phyloP scores from a whole-genome alignment of 2,888 invertebrate genomes.

The Temnothorax unifasciatus region DNA sequence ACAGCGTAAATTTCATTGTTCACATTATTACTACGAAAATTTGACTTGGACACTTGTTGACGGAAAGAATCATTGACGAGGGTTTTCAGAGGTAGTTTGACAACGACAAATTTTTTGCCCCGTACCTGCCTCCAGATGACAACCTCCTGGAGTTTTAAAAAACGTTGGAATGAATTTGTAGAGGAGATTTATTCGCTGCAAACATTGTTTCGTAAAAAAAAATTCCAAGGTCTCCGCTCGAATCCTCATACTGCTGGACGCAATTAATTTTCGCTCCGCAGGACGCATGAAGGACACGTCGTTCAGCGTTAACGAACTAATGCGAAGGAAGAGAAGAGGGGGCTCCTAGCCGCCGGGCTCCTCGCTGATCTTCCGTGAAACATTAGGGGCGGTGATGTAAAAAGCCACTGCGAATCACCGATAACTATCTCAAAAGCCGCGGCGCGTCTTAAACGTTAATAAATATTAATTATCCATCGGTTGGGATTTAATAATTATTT shows the following conservation, averaged over 20 bases:
- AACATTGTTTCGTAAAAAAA: constrained; percentile 53
- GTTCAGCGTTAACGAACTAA: constrained; percentile 39
- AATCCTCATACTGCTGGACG: constrained; percentile 4
- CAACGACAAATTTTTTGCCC: constrained; percentile 64
- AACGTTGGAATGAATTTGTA: constrained; percentile 43
- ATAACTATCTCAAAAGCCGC: constrained; percentile 39
- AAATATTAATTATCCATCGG: constrained; percentile 71
- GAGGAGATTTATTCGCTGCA: constrained; percentile 46
- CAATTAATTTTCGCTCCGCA: constrained; percentile 28
- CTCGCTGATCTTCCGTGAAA: not conserved
- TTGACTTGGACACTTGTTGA: constrained; percentile 50
- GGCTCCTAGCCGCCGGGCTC: not conserved
- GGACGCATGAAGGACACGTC: constrained; percentile 41
- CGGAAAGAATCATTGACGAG: constrained; percentile 48
- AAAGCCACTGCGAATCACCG: constrained; percentile 17
- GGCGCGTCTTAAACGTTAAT: constrained; percentile 39
- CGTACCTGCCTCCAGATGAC: constrained; percentile 25
- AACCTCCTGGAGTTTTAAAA: constrained; percentile 7
- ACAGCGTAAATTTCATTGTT: constrained; percentile 63
- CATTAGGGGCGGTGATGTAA: constrained; percentile 23
- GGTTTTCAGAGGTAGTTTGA: constrained; percentile 35
- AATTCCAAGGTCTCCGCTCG: not conserved
- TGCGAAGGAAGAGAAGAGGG: not conserved
- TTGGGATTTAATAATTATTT: constrained; percentile 67
- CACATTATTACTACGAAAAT: constrained; percentile 50